A percentile compares a stretch with the other conserved stretches of the same genome.
These are phyloP conservation scores for Rhopalosiphum nymphaeae DNA, from an alignment of 2,888 invertebrate genomes.

Conservation along the genomic window DNA sequence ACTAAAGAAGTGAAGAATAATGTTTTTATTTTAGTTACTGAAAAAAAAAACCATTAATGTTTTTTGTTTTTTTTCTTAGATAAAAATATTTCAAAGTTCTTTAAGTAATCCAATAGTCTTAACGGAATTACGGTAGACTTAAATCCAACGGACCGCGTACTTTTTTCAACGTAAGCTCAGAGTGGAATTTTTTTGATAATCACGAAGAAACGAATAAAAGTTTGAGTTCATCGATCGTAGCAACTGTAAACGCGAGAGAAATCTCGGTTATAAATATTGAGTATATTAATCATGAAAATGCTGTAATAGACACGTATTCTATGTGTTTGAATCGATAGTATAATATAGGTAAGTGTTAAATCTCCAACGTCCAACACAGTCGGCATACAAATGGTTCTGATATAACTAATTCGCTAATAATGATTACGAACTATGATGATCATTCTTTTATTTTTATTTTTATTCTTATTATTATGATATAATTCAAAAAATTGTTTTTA, in stretches of 20 bases:
- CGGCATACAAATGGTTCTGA: background rate
- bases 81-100: conserved; percentile 29
- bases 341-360: background rate
- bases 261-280: background rate
- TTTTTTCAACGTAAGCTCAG: background rate
- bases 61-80: background rate
- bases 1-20: background rate
- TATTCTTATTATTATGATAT: too few relatives aligned
- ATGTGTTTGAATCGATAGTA: background rate
- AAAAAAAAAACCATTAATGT: background rate
- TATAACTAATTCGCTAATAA: background rate
- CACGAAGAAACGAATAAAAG: conserved; percentile 2
- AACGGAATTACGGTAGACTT: conserved; percentile 22
- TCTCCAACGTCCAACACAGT: background rate
- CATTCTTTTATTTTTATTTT: background rate
- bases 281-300: background rate
- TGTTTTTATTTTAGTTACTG: background rate
- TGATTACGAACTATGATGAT: background rate
- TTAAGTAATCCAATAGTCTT: conserved; percentile 17
- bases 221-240: background rate
- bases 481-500: too few relatives aligned
- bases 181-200: background rate
- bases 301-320: background rate
- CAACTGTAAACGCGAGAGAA: background rate
- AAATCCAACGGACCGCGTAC: background rate